Base-by-base conservation (phyloP, 2,888 invertebrate species). In the Dryobotodes eremita region DNA sequence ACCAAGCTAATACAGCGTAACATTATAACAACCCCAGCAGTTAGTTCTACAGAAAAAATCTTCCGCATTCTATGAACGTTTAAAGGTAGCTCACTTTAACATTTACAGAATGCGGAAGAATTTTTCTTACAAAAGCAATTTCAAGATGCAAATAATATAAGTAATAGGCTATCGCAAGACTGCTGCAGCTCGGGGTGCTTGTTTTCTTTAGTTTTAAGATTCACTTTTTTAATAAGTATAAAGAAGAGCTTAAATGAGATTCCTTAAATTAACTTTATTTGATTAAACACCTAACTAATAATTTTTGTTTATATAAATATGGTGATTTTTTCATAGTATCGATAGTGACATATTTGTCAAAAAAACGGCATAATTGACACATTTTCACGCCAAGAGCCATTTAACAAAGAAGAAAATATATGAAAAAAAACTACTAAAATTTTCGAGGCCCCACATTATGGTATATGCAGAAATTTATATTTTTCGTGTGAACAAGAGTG, bases 141-240 rank as follows among this genome's bases (percentile, higher is more conserved):
- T 79, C 64, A 36, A 3, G n/a, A 80, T 77, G 76, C 74, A 79
- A 84, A 84, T 83, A 20, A 48, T 53, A 68, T 15, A 71, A 71
- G 13, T 68, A 66, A 72, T 59, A 46, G 10, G 59, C 36, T 74
- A 78, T 78, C 46, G 26, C 66, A 23, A 53, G 70, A 57, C 20
- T 78, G 26, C 20, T 78, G 26, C 73, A 82, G 83, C 57, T 77
- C 36, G 42, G 6, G 23, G 10, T 3, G 15, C 31, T 61, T 77
- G 53, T 55, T 46, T 57, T 20, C 17, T 26, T 53, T 61, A 23
- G 10, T 74, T 26, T 74, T 11, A 13, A 23, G 17, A 42, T 13
- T n/a, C 0, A 20, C 50, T 26, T 36, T 61, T 50, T 50, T 61
- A n/a, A n/a, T 36, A 73, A 57, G 17, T 7, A 11, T 50, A 50